phyloP scores from a whole-genome alignment of 2,113 vertebrate genomes.

The Macquaria australasica region DNA sequence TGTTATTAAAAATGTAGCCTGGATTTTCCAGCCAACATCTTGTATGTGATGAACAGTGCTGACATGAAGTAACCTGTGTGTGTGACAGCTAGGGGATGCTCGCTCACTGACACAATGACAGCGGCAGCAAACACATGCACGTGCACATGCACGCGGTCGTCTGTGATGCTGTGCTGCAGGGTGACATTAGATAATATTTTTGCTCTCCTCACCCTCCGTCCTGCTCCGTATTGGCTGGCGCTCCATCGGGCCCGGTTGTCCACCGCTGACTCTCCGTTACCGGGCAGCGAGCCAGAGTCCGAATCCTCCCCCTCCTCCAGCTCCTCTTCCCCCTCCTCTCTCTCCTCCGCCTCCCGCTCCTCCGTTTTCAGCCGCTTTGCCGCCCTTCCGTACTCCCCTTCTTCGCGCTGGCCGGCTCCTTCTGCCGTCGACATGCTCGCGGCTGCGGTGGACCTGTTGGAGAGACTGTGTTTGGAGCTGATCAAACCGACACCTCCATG shows the following conservation, averaged over 20 bases:
- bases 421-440: slow-evolving; percentile 66
- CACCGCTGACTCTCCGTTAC: slow-evolving; percentile 48
- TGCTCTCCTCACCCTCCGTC: slow-evolving; percentile 59
- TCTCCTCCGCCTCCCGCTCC: slow-evolving; percentile 46
- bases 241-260: slow-evolving; percentile 68
- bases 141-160: not conserved
- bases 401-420: slow-evolving; percentile 44
- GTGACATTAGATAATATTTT: slow-evolving; percentile 22
- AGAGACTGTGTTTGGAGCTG: not conserved
- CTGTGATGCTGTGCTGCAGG: slow-evolving; percentile 38
- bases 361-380: slow-evolving; percentile 70
- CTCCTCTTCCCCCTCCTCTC: slow-evolving; percentile 64
- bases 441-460: slow-evolving; percentile 22
- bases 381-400: slow-evolving; percentile 70
- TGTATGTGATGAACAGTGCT: not conserved
- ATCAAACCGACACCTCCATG: slow-evolving; percentile 37
- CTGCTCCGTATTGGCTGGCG: slow-evolving; percentile 38
- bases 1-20: not conserved
- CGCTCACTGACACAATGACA: slow-evolving; percentile 5
- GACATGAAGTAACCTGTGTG: not conserved
- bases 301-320: slow-evolving; percentile 75
- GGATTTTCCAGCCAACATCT: not conserved
- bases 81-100: slow-evolving; percentile 22
- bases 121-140: slow-evolving; percentile 3
- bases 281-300: slow-evolving; percentile 66